Base-by-base conservation (phyloP, 2,888 invertebrate species). In the Pelosia muscerda region DNA sequence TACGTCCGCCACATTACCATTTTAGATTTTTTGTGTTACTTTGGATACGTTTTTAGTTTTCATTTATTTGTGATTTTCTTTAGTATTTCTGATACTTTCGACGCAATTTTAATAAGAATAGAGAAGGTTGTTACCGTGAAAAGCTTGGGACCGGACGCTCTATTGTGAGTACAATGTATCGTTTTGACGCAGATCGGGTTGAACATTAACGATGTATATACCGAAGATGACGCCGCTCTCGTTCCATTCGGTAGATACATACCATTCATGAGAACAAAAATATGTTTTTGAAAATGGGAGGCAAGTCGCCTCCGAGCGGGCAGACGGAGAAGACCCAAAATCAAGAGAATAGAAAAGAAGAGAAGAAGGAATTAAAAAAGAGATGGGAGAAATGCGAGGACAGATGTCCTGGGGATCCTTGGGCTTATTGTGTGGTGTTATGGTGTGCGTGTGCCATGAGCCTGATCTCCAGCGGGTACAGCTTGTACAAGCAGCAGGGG, bases 371-470 rank as follows among this genome's bases (percentile, higher is more conserved):
- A 65, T 84, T 85, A 64, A 86, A 83, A 68, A 89, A 87, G 80
- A 91, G 89, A 81, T 88, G 87, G 83, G 90, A 90, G 81, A 90
- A 77, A 84, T 94, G 93, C 83, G 89, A 91, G 42, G 88, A 89
- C 72, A 84, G 82, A 82, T 94, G 92, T 81, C 89, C 91, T 9
- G 90, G 86, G 15, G 94, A 94, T 71, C 92, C 93, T 28, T 92
- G 92, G 93, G 86, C 88, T 74, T 93, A 93, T 86, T 93, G 92
- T 90, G 91, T 87, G 84, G 94, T 96, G 88, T 93, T 96, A 92
- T 92, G 96, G 95, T 96, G 96, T 95, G 95, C 95, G 86, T 96
- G 96, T 93, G 95, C 96, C 86, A 95, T 96, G 95, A 96, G 96
- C 91, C 92, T 96, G 83, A 88, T 95, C 75, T 95, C 95, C 63